Percentiles rank a stretch among this genome's conserved stretches.
Conservation (phyloP, 2,113 vertebrate species). For the Mustelus asterias region DNA sequence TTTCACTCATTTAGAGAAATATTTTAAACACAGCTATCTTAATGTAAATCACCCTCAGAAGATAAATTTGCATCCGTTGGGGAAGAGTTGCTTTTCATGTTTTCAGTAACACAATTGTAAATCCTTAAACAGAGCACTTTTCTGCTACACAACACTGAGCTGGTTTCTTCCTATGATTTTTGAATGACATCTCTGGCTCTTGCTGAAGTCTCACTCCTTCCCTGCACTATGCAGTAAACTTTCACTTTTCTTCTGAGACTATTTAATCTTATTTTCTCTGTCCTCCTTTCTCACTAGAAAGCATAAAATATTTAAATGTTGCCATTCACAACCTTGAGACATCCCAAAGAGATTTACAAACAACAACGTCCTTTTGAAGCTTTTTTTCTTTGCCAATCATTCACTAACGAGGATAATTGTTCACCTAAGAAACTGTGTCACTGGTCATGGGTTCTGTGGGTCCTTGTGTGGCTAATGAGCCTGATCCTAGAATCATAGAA, state of each 20-base stretch:
- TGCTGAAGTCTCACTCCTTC: background rate
- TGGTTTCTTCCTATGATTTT: background rate
- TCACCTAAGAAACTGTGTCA: too few relatives aligned
- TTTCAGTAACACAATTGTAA: background rate
- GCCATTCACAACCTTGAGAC: background rate
- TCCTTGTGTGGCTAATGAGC: too few relatives aligned
- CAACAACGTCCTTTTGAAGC: background rate
- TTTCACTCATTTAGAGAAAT: background rate
- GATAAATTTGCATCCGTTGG: background rate
- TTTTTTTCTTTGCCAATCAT: too few relatives aligned
- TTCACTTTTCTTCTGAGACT: background rate
- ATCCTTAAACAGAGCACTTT: background rate
- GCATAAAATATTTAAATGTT: background rate
- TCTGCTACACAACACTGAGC: too few relatives aligned
- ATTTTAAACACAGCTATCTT: too few relatives aligned
- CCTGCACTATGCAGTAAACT: background rate
- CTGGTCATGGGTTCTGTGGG: too few relatives aligned
- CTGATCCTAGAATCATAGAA: too few relatives aligned
- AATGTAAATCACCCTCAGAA: background rate
- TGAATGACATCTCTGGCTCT: background rate
- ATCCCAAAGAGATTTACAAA: background rate
- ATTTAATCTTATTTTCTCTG: background rate
- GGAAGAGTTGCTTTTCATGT: background rate
- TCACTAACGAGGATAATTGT: too few relatives aligned
- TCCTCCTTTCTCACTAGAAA: background rate